These are phyloP conservation scores for Ovis canadensis DNA, from an alignment of 2,113 vertebrate genomes.

Conservation along the genomic window DNA sequence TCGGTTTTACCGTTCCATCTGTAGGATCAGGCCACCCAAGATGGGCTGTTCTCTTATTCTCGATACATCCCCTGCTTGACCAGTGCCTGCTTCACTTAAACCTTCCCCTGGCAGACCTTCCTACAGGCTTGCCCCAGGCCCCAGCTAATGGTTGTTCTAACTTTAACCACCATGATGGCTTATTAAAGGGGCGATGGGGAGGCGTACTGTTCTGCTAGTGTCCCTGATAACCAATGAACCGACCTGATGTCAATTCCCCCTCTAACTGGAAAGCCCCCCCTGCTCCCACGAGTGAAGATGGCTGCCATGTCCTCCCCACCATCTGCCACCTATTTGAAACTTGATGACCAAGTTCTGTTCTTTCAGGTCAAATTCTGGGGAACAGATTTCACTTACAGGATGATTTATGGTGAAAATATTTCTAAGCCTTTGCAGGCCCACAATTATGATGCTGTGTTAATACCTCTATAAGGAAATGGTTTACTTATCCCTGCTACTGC, in stretches of 20 bases:
- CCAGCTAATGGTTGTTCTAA: not conserved
- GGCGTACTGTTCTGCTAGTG: not conserved
- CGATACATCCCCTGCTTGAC: not conserved
- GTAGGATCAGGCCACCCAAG: not conserved
- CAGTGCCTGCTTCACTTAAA: not conserved
- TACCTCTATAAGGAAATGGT: not conserved
- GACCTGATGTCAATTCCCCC: not conserved
- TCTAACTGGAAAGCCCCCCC: not conserved
- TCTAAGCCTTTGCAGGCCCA: not conserved
- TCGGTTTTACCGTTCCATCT: not conserved
- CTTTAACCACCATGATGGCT: not conserved
- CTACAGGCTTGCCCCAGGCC: not conserved
- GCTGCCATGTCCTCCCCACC: not conserved
- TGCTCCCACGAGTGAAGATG: not conserved
- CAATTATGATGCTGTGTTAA: not conserved
- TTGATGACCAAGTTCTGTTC: not conserved
- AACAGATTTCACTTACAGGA: not conserved
- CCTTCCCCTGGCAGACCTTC: not conserved
- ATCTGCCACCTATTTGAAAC: not conserved
- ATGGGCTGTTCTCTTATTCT: not conserved
- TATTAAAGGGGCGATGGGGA: not conserved
- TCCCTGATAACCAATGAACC: not conserved
- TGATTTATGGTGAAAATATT: not conserved
- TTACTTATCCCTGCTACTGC: not conserved
- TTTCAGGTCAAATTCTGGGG: slow-evolving; percentile 16